Evolutionary conservation across 1,140 invertebrate genomes (phyloP), one percentile per base, ranked within the genome.

Genomic region (Carcinoscorpius rotundicauda): DNA sequence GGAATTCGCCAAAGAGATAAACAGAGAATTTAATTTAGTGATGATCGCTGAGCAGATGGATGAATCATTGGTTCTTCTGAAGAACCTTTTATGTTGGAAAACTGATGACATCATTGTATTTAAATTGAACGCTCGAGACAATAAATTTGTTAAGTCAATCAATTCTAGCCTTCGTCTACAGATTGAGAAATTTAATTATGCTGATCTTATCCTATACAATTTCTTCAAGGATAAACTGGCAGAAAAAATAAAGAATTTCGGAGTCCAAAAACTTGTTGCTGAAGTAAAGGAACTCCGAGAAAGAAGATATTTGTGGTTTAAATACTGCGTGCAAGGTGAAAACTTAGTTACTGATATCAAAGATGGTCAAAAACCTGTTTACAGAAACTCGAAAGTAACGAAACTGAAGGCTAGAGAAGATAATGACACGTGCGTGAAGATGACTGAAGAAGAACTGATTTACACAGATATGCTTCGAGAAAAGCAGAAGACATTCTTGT

Each of bases 171-270:
- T 62, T 53, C 52, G 57, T 9, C 49, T 65, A n/a, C 62, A 49
- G 6, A 53, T 77, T 48, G 51, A 57, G 29, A 29, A 69, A 49
- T 29, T 73, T 9, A 76, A 76, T 62, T 55, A 62, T 5, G 75
- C 73, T 2, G 77, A 78, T 70, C 60, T 63, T 6, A 64, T 70
- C 29, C 60, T 78, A 6, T 78, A 78, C 59, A 61, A 73, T 10
- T 63, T 74, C 59, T 78, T 78, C 66, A 9, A 70, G n/a, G 55
- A 70, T 4, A 75, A 71, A 68, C 76, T 78, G 51, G 67, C 70
- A 49, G 49, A 66, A 29, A 68, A 66, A 63, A 68, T 77, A 0
- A 64, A 68, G 29, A n/a, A 65, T 49, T 77, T 72, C 67, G 77
- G 77, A 11, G 11, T 58, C 4, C 63, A 74, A 50, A 68, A 64